These are phyloP conservation scores for Andricus quercusramuli DNA, from an alignment of 2,888 invertebrate genomes.

Conservation along the genomic window DNA sequence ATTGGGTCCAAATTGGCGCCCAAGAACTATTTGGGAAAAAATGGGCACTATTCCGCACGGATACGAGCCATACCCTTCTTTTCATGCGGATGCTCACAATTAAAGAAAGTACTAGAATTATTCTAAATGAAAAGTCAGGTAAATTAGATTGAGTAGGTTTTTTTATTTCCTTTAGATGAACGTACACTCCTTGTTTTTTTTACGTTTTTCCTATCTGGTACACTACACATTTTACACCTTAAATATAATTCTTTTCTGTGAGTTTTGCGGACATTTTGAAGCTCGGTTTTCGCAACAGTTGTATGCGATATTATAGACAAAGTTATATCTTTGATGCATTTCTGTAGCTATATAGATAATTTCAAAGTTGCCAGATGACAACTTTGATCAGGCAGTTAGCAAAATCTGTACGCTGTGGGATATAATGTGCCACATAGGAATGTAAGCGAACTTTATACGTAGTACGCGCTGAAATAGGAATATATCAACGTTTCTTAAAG, in stretches of 20 bases:
- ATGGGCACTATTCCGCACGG: too few relatives aligned
- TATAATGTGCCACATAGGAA: slow-evolving; percentile 37
- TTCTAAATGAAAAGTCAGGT: neutral
- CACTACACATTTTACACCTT: slow-evolving; percentile 23
- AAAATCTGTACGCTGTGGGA: neutral
- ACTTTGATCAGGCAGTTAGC: slow-evolving; percentile 21
- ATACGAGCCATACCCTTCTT: too few relatives aligned
- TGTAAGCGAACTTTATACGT: slow-evolving; percentile 5
- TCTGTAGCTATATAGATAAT: slow-evolving; percentile 17
- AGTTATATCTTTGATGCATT: slow-evolving; percentile 10
- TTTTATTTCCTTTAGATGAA: slow-evolving; percentile 39
- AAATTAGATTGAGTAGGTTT: slow-evolving; percentile 24
- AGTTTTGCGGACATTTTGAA: slow-evolving; percentile 29
- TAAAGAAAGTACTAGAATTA: neutral
- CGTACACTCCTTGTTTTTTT: slow-evolving; percentile 23
- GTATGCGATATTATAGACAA: slow-evolving; percentile 15
- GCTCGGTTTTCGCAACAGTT: slow-evolving; percentile 12
- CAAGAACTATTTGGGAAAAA: too few relatives aligned
- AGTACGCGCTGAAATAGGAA: slow-evolving; percentile 18
- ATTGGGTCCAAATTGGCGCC: too few relatives aligned
- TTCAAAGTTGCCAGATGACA: neutral
- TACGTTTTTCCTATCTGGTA: slow-evolving; percentile 24
- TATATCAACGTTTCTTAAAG: slow-evolving; percentile 30
- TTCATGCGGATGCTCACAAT: too few relatives aligned
- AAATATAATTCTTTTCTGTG: slow-evolving; percentile 18